Evolutionary conservation across 2,888 invertebrate genomes (phyloP).

Genomic region (Mesochorus sp.): DNA sequence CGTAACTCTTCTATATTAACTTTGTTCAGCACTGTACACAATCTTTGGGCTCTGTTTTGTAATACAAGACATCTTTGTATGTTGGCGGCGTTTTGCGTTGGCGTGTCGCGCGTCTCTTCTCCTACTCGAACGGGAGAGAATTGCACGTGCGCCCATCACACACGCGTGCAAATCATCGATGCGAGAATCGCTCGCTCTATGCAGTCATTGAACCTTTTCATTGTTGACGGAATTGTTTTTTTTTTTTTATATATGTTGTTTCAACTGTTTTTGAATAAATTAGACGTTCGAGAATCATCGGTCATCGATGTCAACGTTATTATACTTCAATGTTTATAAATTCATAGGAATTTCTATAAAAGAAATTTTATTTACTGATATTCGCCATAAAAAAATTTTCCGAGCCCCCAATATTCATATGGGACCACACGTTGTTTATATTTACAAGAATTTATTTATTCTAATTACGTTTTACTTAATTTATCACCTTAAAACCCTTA

Average conservation of each 20-base stretch:
- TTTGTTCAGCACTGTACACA: not conserved
- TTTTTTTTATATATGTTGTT: not conserved
- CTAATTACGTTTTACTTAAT: no score
- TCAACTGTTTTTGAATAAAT: no score
- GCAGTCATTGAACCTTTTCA: not conserved
- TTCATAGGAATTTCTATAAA: no score
- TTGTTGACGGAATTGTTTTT: not conserved
- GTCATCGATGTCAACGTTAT: no score
- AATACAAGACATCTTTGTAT: constrained; percentile 13
- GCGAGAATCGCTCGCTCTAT: not conserved
- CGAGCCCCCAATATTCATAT: no score
- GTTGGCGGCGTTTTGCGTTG: constrained; percentile 56
- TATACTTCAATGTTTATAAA: no score
- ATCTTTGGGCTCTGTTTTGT: not conserved
- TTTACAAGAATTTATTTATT: no score
- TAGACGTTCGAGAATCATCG: no score
- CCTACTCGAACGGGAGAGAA: constrained; percentile 19
- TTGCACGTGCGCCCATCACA: constrained; percentile 39
- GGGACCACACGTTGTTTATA: no score
- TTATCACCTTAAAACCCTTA: no score
- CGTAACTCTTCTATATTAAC: not conserved
- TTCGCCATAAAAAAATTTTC: no score
- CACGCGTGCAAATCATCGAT: constrained; percentile 47
- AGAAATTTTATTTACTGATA: no score
- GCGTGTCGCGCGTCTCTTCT: constrained; percentile 43